Evolutionary conservation across 92 coral and sea anemone genomes (phyloP).

Genomic region (Epizoanthus rinbou): DNA sequence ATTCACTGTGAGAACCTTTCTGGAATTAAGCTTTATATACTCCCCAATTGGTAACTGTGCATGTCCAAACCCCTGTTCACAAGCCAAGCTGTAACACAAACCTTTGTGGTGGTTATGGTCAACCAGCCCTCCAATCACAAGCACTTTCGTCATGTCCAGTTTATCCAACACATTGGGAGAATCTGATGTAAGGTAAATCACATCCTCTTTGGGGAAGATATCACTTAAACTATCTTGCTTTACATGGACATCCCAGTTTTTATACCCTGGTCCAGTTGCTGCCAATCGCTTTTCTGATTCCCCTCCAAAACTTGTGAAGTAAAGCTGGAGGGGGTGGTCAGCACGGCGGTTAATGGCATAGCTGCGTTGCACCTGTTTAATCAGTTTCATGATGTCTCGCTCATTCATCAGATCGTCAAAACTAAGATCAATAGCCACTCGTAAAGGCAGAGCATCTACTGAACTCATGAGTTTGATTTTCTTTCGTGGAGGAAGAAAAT

Average conservation of each 20-base stretch:
- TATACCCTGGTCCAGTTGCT: conserved; percentile 63
- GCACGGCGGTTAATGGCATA: conserved; percentile 89
- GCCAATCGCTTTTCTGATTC: conserved; percentile 62
- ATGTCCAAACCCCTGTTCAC: conserved; percentile 71
- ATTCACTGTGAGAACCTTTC: conserved; percentile 88
- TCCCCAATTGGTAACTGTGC: conserved; percentile 91
- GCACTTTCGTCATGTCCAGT: conserved; percentile 84
- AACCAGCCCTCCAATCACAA: conserved; percentile 94
- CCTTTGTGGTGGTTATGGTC: conserved; percentile 98
- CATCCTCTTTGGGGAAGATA: conserved; percentile 74
- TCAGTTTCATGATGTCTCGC: conserved; percentile 77
- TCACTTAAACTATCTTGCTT: conserved; percentile 65
- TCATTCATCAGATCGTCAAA: conserved; percentile 92
- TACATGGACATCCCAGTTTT: conserved; percentile 89
- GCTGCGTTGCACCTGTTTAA: conserved; percentile 90
- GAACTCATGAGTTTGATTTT: conserved; percentile 78
- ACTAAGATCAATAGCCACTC: conserved; percentile 82
- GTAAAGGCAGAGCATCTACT: conserved; percentile 76
- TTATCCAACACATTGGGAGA: conserved; percentile 82
- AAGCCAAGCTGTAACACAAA: conserved; percentile 76
- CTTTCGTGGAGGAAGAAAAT: conserved; percentile 44
- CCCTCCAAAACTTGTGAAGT: conserved; percentile 93
- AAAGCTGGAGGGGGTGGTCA: conserved; percentile 78
- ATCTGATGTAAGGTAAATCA: conserved; percentile 88
- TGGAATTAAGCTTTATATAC: conserved; percentile 76